A percentile compares a stretch with the other conserved stretches of the same genome.
These are phyloP conservation scores for Stichopus horrens DNA, from an alignment of 53 echinoderm and acorn worm species.

Conservation along the genomic window DNA sequence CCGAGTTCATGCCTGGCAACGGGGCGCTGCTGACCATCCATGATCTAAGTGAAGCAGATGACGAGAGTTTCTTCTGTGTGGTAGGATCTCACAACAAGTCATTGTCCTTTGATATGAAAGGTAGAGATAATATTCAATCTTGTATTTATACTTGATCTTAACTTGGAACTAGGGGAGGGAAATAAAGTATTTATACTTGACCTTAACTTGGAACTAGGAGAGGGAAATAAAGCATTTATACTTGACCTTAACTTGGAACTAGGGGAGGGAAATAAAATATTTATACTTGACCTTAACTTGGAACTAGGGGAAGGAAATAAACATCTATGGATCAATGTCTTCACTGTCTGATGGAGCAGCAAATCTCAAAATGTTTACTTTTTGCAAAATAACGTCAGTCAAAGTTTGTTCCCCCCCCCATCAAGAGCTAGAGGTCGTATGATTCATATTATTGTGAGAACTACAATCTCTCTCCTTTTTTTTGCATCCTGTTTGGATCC, in stretches of 20 bases:
- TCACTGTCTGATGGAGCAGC: no score
- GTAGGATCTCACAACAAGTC: conserved; percentile 60
- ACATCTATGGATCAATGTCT: no score
- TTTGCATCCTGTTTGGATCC: neutral
- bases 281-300: neutral
- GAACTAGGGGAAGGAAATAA: no score
- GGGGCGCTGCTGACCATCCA: conserved; percentile 40
- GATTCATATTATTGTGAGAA: no score
- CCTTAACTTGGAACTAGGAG: no score
- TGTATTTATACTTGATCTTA: neutral
- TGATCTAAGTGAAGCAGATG: conserved; percentile 51
- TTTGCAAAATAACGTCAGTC: no score
- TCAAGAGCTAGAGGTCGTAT: no score
- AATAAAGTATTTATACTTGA: neutral
- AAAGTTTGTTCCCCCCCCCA: no score
- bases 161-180: no score
- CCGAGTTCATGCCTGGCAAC: conserved; percentile 9
- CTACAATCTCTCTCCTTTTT: no score
- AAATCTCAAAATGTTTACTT: no score
- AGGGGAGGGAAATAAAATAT: neutral
- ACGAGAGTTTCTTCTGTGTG: conserved; percentile 52
- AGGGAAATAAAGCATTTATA: neutral
- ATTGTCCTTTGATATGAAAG: conserved; percentile 54
- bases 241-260: neutral
- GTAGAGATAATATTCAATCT: conserved; percentile 25